phyloP scores from a whole-genome alignment of 2,113 vertebrate species.

The Macrotis lagotis region DNA sequence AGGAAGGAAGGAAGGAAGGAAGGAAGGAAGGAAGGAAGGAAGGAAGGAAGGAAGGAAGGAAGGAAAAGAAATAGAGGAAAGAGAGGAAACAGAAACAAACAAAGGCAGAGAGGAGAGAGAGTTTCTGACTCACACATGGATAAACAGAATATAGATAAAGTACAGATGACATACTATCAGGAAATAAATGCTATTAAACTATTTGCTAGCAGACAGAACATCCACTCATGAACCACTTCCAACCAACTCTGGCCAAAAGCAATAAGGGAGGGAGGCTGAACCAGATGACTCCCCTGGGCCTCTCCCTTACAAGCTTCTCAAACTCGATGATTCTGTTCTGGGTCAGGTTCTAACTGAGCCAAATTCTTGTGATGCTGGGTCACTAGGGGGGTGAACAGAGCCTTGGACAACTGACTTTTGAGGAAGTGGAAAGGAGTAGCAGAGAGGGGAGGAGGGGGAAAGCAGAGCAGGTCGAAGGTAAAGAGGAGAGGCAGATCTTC shows the following conservation, averaged over 20 bases:
- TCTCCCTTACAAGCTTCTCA: background rate
- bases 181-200: slow-evolving; percentile 81
- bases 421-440: background rate
- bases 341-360: background rate
- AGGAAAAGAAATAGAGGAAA: accelerated
- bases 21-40: background rate
- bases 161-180: slow-evolving; percentile 73
- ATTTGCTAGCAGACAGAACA: slow-evolving; percentile 78
- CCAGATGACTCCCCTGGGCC: slow-evolving; percentile 53
- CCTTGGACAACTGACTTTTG: background rate
- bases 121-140: slow-evolving; percentile 67
- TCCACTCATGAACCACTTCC: slow-evolving; percentile 67
- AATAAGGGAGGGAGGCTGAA: slow-evolving; percentile 65
- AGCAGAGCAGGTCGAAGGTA: background rate
- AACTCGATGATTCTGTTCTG: background rate
- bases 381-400: background rate
- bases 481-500: background rate
- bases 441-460: background rate
- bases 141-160: slow-evolving; percentile 74
- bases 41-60: background rate
- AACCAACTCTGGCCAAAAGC: slow-evolving; percentile 71
- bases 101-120: slow-evolving; percentile 45
- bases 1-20: background rate
- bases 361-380: background rate
- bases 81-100: background rate